A percentile compares a stretch with the other conserved stretches of the same genome.
Evolutionary conservation across 1,140 invertebrate genomes (phyloP).

Genomic region (Drosophila murphyi): DNA sequence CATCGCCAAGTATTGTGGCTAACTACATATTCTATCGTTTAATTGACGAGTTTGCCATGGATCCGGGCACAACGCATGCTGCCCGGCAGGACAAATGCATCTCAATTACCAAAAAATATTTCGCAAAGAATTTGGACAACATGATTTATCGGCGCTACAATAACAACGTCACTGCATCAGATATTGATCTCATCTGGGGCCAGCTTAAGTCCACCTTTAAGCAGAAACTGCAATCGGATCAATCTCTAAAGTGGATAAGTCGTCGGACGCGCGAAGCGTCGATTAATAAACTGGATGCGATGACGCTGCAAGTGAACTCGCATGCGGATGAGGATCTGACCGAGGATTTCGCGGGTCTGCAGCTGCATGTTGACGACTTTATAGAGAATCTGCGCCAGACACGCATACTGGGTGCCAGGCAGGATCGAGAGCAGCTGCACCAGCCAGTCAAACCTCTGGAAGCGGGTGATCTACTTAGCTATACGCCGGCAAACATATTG

Average conservation of each 20-base stretch:
- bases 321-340: constrained; percentile 57
- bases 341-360: constrained; percentile 57
- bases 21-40: constrained; percentile 70
- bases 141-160: constrained; percentile 69
- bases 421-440: constrained; percentile 43
- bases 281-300: constrained; percentile 62
- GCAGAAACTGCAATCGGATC: constrained; percentile 38
- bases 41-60: constrained; percentile 44
- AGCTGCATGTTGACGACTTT: constrained; percentile 37
- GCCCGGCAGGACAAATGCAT: constrained; percentile 41
- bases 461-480: constrained; percentile 56
- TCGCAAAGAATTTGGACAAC: constrained; percentile 71
- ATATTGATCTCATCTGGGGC: constrained; percentile 65
- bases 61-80: constrained; percentile 7
- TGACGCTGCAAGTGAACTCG: constrained; percentile 65
- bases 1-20: constrained; percentile 53
- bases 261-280: constrained; percentile 49
- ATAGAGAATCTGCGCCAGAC: constrained; percentile 49
- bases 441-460: constrained; percentile 58
- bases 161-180: constrained; percentile 46
- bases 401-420: neutral
- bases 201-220: constrained; percentile 63
- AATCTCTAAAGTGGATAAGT: constrained; percentile 47
- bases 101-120: constrained; percentile 50
- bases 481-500: constrained; percentile 69